Percentiles rank a stretch among this genome's conserved stretches.
Conservation (phyloP, 1,140 invertebrate genomes). For the Chlorops oryzae region DNA sequence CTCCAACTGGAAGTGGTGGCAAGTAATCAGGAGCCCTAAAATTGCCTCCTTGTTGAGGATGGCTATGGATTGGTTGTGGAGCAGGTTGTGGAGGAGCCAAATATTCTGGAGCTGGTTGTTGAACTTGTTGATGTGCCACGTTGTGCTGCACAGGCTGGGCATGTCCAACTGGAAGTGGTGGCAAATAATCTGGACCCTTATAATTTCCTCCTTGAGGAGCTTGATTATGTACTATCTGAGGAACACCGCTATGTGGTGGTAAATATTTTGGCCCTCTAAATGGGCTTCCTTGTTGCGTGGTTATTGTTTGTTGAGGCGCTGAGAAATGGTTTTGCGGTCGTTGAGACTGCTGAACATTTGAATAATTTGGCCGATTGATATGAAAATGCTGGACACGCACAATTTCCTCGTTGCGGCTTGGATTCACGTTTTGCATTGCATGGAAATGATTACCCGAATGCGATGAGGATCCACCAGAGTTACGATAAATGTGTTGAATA, state of each 20-base stretch:
- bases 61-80: background rate
- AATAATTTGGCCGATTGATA: no score
- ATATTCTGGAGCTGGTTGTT: slow-evolving; percentile 10
- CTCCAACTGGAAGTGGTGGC: slow-evolving; percentile 14
- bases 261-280: slow-evolving; percentile 17
- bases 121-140: background rate
- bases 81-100: slow-evolving; percentile 4
- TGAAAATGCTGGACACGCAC: no score
- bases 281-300: slow-evolving; percentile 7
- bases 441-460: background rate
- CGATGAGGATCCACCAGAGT: slow-evolving; percentile 5
- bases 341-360: slow-evolving; percentile 14
- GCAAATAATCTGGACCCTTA: slow-evolving; percentile 27
- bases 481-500: slow-evolving; percentile 18
- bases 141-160: background rate
- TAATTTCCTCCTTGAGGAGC: slow-evolving; percentile 15
- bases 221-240: no score
- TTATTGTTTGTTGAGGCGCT: no score
- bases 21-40: slow-evolving; percentile 15
- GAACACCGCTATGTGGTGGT: slow-evolving; percentile 7
- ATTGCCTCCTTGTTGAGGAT: no score
- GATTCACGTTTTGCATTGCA: no score
- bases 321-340: slow-evolving; percentile 9
- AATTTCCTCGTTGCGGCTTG: no score
- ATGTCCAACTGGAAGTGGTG: slow-evolving; percentile 19